Percentiles rank a stretch among this genome's conserved stretches.
Conservation (phyloP, 2,888 invertebrate genomes). For the Nyleta sp. region DNA sequence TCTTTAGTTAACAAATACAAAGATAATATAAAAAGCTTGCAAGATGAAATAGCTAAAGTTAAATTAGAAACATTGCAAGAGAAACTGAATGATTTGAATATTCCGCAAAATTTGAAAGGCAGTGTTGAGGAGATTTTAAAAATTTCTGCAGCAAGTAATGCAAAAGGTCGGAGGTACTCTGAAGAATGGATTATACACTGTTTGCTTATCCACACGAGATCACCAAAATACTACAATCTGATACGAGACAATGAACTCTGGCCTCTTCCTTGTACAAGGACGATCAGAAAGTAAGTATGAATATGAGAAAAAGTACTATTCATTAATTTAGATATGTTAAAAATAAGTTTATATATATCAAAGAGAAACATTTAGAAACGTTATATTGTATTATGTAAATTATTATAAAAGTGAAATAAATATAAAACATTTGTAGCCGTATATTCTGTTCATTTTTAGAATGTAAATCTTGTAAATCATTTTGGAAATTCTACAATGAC, state of each 20-base stretch:
- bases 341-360: too few relatives aligned
- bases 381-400: too few relatives aligned
- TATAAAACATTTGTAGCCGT: too few relatives aligned
- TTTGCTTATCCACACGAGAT: background rate
- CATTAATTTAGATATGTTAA: too few relatives aligned
- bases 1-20: background rate
- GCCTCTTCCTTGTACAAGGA: background rate
- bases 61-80: background rate
- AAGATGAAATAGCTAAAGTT: conserved; percentile 3
- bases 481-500: too few relatives aligned
- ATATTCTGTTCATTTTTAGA: too few relatives aligned
- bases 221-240: background rate
- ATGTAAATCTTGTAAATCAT: too few relatives aligned
- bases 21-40: background rate
- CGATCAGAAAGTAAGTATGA: background rate
- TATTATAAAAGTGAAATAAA: too few relatives aligned
- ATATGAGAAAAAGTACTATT: too few relatives aligned
- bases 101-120: background rate
- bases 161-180: background rate
- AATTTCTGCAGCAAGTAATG: background rate
- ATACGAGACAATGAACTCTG: background rate
- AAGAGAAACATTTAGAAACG: too few relatives aligned
- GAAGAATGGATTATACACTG: conserved; percentile 1
- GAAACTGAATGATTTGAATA: conserved; percentile 1
- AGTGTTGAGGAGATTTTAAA: background rate